phyloP scores from a whole-genome alignment of 2,797 vertebrate species.

The Lagocephalus sceleratus region DNA sequence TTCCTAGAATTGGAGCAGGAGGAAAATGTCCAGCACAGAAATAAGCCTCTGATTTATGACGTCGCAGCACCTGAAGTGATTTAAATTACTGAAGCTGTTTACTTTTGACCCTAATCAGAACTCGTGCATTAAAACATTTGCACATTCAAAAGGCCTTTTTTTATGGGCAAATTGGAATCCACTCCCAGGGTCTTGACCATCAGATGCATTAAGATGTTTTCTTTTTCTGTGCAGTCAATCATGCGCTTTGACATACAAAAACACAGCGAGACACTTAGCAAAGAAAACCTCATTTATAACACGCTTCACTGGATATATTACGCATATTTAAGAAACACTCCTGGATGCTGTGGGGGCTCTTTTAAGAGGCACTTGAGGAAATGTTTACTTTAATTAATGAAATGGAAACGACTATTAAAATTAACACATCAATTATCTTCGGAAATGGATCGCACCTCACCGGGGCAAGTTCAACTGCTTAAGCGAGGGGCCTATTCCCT shows the following conservation, averaged over 20 bases:
- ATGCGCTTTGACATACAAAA: conserved; percentile 77
- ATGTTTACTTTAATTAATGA: conserved; percentile 77
- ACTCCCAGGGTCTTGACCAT: conserved; percentile 58
- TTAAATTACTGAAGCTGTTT: conserved; percentile 50
- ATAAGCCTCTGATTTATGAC: conserved; percentile 43
- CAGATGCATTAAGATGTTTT: conserved; percentile 70
- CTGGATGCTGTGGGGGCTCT: conserved; percentile 56
- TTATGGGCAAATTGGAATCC: conserved; percentile 64
- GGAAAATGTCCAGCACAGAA: conserved; percentile 4
- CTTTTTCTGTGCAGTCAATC: conserved; percentile 76
- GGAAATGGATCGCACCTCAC: conserved; percentile 43
- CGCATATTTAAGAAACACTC: conserved; percentile 67
- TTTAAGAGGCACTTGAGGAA: conserved; percentile 66
- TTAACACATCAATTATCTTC: conserved; percentile 72
- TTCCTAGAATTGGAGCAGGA: too few relatives aligned
- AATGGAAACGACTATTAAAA: conserved; percentile 76
- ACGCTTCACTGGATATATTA: conserved; percentile 61
- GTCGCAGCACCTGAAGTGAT: conserved; percentile 30
- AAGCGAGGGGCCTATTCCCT: conserved; percentile 11
- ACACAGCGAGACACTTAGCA: conserved; percentile 78
- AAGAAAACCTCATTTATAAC: conserved; percentile 81
- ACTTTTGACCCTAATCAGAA: conserved; percentile 54
- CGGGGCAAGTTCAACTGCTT: conserved; percentile 30
- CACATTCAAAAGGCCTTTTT: conserved; percentile 44
- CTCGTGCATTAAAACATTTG: conserved; percentile 42